Conservation (phyloP, 2,888 invertebrate species). For the Pseudococcus viburni region DNA sequence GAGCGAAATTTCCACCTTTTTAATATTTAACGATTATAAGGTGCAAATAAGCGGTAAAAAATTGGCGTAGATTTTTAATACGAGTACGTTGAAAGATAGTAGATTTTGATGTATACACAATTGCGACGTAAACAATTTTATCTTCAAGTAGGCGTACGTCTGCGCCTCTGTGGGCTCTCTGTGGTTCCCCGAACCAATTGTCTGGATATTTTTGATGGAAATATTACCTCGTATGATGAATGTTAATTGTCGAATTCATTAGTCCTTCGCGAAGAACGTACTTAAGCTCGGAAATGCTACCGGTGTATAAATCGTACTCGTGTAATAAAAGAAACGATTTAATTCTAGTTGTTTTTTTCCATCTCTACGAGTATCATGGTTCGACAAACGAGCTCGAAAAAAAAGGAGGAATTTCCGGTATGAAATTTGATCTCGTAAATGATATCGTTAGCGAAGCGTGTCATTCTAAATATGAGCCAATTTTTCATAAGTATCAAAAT, state of each 20-base stretch:
- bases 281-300: not conserved
- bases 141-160: not conserved
- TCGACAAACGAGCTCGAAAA: not conserved
- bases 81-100: slow-evolving; percentile 1
- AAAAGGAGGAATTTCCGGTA: slow-evolving; percentile 9
- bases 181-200: not conserved
- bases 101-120: not conserved
- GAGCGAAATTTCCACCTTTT: slow-evolving; percentile 2
- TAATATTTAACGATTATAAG: slow-evolving; percentile 33
- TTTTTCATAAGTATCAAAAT: slow-evolving; percentile 37
- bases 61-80: slow-evolving; percentile 32
- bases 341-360: slow-evolving; percentile 1
- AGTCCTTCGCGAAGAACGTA: not conserved
- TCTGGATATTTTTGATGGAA: not conserved
- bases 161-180: not conserved
- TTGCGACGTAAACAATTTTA: slow-evolving; percentile 4
- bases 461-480: slow-evolving; percentile 23
- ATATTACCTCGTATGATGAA: slow-evolving; percentile 9
- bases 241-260: not conserved
- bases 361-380: not conserved
- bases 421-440: slow-evolving; percentile 31
- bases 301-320: not conserved
- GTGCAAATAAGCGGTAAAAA: slow-evolving; percentile 39
- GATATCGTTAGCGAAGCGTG: slow-evolving; percentile 35
- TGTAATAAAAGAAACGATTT: slow-evolving; percentile 13